Evolutionary conservation across 2,797 vertebrate genomes (phyloP), one percentile per base, ranked within the genome.

Genomic region (Peromyscus attwateri): DNA sequence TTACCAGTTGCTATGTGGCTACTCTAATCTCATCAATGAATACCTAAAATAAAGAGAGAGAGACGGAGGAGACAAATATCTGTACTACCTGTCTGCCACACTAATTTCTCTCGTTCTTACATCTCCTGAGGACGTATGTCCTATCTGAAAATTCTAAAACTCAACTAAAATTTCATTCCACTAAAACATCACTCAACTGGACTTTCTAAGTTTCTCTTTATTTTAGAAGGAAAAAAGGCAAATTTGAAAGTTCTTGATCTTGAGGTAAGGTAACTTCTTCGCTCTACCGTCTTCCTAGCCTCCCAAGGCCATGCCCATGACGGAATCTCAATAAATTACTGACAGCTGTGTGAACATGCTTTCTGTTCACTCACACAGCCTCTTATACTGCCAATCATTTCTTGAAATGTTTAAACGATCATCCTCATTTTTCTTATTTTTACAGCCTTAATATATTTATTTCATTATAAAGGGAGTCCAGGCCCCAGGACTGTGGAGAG

Each of bases 391-490:
- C 31, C 49, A 81, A 85, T 46, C n/a, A 85, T 81, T 95, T 96
- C 87, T 84, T 91, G 66, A 95, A 95, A 79, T 19, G 40, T 92
- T 92, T 95, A 62, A 84, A 94, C 9, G 64, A 70, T 92, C 27
- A 82, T 90, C 34, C 79, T 52, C 43, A 43, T 92, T 95, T 84
- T 95, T 95, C 52, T 62, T 95, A 92, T 83, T 96, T 96, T 91
- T 93, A 88, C 9, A 95, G 88, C 43, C 81, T 96, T 89, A 81
- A 64, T 92, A 40, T 52, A 93, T 70, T 97, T 93, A 93, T 95
- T 95, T 97, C 70, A 96, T 93, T 70, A 89, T 81, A 91, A 92
- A 89, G 80, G 60, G 93, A 88, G 25, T 79, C 25, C 49, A 71
- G 64, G 70, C 27, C 68, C n/a, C 34, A 49, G 11, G 60, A 92